Evolutionary conservation across 2,797 vertebrate species (phyloP).

Genomic region (Poeciliopsis paucimaculata): DNA sequence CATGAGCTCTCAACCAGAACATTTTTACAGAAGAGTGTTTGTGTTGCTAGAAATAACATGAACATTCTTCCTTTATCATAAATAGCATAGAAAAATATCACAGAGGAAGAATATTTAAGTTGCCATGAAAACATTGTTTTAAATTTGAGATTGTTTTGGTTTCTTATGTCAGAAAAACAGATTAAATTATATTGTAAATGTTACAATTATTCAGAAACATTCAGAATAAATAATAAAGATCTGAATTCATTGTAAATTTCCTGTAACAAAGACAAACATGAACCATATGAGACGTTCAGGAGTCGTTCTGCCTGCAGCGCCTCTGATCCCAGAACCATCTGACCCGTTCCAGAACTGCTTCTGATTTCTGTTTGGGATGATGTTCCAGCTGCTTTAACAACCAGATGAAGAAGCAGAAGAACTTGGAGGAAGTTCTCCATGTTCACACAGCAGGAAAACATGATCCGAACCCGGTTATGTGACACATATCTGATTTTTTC

Average conservation of each 20-base stretch:
- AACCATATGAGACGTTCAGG: background rate
- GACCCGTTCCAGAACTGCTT: background rate
- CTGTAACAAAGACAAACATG: background rate
- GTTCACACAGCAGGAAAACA: too few species aligned
- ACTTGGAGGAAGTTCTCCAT: background rate
- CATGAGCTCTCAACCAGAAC: slow-evolving; percentile 60
- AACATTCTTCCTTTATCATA: background rate
- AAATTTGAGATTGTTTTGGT: background rate
- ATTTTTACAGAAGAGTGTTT: slow-evolving; percentile 62
- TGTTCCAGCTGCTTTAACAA: background rate
- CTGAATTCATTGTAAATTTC: background rate
- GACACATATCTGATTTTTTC: too few species aligned
- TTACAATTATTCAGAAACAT: background rate
- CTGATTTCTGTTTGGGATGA: background rate
- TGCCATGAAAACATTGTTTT: background rate
- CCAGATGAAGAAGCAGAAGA: background rate
- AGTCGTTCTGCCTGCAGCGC: background rate
- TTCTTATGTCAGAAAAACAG: background rate
- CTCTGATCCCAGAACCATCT: too few species aligned
- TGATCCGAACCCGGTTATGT: too few species aligned
- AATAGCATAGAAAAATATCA: background rate
- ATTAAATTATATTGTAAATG: background rate
- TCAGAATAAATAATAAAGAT: background rate
- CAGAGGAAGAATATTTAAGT: background rate
- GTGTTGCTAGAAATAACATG: slow-evolving; percentile 35